These are phyloP conservation scores for Rattus norvegicus DNA, from an alignment of 2,113 vertebrate genomes.

Conservation along the genomic window DNA sequence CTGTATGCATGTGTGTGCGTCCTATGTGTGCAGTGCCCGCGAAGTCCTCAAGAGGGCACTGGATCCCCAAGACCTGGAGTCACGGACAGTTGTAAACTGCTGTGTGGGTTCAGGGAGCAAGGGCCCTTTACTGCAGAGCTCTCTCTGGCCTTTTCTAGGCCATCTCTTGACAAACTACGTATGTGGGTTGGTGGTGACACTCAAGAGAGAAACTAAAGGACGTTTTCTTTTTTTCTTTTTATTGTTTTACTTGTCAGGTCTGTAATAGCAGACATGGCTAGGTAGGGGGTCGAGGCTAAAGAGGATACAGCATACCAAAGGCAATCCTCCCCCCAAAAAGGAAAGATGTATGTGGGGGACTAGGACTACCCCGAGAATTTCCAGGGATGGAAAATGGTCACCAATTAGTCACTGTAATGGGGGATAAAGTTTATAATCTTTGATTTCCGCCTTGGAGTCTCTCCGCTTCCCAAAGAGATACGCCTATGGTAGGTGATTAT, in stretches of 20 bases:
- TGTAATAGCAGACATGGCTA: not conserved
- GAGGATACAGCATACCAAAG: not conserved
- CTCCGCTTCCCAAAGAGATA: not conserved
- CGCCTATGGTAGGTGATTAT: conserved; percentile 39
- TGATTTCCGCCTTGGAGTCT: not conserved
- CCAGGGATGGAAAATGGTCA: not conserved
- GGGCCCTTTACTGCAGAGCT: not conserved
- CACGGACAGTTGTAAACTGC: not conserved
- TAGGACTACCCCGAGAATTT: not conserved
- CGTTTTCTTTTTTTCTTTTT: conserved; percentile 29
- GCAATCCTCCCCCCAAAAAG: not conserved
- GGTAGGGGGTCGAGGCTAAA: not conserved
- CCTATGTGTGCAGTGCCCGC: not conserved
- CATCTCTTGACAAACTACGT: not conserved
- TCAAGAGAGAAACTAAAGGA: not conserved
- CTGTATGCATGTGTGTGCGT: not conserved
- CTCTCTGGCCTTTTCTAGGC: not conserved
- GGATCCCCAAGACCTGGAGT: not conserved
- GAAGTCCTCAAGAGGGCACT: not conserved
- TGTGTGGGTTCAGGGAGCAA: not conserved
- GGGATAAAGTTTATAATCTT: not conserved
- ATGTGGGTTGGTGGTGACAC: not conserved
- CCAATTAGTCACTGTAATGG: not conserved
- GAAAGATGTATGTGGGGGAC: not conserved
- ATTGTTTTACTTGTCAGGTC: conserved; percentile 24